A percentile compares a stretch with the other conserved stretches of the same genome.
These are phyloP conservation scores for Chelon auratus DNA, from an alignment of 2,797 vertebrate genomes.

Conservation along the genomic window DNA sequence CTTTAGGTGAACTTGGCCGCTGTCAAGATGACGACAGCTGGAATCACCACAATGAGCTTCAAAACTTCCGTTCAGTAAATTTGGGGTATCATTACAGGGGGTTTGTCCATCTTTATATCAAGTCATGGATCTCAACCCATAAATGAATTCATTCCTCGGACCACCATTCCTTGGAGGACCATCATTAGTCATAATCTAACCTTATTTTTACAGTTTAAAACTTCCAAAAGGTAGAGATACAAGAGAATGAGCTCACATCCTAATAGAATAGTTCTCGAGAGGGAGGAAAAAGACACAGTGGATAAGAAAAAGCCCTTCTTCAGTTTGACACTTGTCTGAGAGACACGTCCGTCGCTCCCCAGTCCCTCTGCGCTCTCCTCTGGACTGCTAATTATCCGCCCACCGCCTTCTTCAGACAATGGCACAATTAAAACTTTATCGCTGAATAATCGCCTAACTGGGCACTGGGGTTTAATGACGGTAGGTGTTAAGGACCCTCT, in stretches of 20 bases:
- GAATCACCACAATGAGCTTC: no score
- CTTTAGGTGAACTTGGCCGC: no score
- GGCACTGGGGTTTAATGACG: conserved; percentile 71
- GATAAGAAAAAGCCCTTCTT: conserved; percentile 24
- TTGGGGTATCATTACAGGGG: no score
- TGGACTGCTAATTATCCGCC: conserved; percentile 69
- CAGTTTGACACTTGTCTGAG: conserved; percentile 54
- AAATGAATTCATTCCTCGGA: no score
- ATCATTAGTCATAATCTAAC: neutral
- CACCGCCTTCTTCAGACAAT: conserved; percentile 60
- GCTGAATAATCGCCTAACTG: conserved; percentile 78
- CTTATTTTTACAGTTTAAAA: neutral
- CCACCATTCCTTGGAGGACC: no score
- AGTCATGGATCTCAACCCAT: no score
- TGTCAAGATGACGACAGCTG: no score
- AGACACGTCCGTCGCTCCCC: conserved; percentile 42
- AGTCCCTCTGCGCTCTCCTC: conserved; percentile 49
- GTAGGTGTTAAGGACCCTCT: conserved; percentile 65
- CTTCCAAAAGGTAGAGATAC: neutral
- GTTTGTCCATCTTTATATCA: no score
- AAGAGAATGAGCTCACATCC: neutral
- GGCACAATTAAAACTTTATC: conserved; percentile 81
- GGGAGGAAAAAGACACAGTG: neutral
- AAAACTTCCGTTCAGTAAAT: no score
- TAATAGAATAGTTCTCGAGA: neutral